These are phyloP conservation scores for Copidosoma floridanum DNA, from an alignment of 1,140 invertebrate species.

Conservation along the genomic window DNA sequence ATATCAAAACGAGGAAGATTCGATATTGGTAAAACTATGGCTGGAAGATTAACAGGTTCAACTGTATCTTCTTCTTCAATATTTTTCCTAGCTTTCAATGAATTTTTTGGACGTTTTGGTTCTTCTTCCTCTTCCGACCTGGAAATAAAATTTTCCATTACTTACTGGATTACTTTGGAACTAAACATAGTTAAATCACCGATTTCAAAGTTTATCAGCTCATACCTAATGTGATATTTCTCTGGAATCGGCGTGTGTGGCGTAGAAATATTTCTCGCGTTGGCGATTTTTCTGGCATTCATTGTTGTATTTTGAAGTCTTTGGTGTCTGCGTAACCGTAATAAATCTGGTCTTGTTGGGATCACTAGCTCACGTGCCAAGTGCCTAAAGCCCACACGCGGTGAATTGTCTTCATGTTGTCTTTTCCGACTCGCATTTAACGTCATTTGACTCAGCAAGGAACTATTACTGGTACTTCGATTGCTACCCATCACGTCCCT, in stretches of 20 bases:
- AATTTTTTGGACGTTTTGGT: slow-evolving; percentile 31
- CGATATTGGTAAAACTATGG: slow-evolving; percentile 62
- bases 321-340: slow-evolving; percentile 60
- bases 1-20: slow-evolving; percentile 64
- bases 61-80: slow-evolving; percentile 49
- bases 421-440: slow-evolving; percentile 37
- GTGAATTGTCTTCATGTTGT: slow-evolving; percentile 34
- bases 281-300: slow-evolving; percentile 63
- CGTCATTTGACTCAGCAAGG: no score
- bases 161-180: neutral
- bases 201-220: no score
- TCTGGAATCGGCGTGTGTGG: slow-evolving; percentile 26
- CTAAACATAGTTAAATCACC: neutral
- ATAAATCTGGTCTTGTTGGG: slow-evolving; percentile 61
- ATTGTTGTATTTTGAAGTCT: slow-evolving; percentile 63
- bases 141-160: no score
- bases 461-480: slow-evolving; percentile 6
- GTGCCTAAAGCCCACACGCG: slow-evolving; percentile 49
- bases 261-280: slow-evolving; percentile 41
- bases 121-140: no score
- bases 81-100: slow-evolving; percentile 31
- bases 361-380: slow-evolving; percentile 57
- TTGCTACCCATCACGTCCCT: slow-evolving; percentile 36
- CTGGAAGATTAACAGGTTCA: slow-evolving; percentile 60
- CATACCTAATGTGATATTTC: slow-evolving; percentile 49